phyloP scores from a whole-genome alignment of 2,113 vertebrate genomes.

The Phylloscopus trochilus region DNA sequence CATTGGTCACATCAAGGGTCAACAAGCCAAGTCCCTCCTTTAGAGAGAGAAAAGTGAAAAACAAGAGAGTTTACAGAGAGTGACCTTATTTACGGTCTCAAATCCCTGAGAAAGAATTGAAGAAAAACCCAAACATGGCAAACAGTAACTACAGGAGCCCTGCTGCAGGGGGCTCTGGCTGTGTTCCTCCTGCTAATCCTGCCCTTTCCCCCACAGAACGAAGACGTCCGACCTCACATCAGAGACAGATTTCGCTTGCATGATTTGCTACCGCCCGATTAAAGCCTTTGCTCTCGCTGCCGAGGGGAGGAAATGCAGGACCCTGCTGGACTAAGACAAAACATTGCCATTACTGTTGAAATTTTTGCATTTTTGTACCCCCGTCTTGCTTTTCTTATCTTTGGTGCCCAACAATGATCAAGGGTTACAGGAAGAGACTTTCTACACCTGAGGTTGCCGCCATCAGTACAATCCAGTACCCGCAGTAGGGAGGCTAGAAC shows the following conservation, averaged over 20 bases:
- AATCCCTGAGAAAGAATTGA: no score
- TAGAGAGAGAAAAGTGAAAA: no score
- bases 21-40: no score
- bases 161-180: not conserved
- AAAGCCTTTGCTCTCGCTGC: constrained; percentile 72
- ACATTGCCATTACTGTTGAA: constrained; percentile 94
- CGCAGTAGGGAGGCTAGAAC: constrained; percentile 79
- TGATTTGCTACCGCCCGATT: constrained; percentile 95
- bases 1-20: no score
- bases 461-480: constrained; percentile 39
- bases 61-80: no score
- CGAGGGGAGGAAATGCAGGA: constrained; percentile 82
- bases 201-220: constrained; percentile 78
- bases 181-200: not conserved
- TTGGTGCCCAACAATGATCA: constrained; percentile 80
- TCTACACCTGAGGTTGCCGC: constrained; percentile 64
- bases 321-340: constrained; percentile 87
- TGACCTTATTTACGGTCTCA: no score
- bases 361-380: constrained; percentile 83
- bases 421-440: constrained; percentile 80
- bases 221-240: constrained; percentile 97
- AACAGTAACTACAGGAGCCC: no score
- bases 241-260: constrained; percentile 97
- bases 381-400: constrained; percentile 86
- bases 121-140: no score